Conservation (phyloP, 2,797 vertebrate species). For the Argentina silus region DNA sequence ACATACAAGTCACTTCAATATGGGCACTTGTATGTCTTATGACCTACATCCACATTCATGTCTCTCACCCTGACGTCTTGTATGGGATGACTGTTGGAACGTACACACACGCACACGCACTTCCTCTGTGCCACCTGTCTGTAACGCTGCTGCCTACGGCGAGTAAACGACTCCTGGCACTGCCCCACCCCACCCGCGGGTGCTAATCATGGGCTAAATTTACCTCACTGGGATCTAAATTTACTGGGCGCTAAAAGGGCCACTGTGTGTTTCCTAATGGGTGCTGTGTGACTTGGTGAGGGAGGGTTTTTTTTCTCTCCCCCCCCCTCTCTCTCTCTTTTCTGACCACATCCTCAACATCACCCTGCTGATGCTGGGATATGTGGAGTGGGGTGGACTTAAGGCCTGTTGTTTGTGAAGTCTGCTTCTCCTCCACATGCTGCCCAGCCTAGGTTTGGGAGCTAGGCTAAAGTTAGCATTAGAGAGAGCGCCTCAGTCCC, state of each 20-base stretch:
- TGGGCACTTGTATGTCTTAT: slow-evolving; percentile 36
- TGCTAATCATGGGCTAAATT: slow-evolving; percentile 69
- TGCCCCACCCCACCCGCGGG: slow-evolving; percentile 52
- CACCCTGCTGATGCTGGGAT: slow-evolving; percentile 46
- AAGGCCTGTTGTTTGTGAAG: slow-evolving; percentile 50
- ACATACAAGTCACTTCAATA: slow-evolving; percentile 23
- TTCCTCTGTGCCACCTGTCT: slow-evolving; percentile 30
- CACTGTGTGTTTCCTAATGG: slow-evolving; percentile 62
- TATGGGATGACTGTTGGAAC: slow-evolving; percentile 31
- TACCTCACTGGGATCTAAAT: slow-evolving; percentile 62
- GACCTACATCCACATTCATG: background rate
- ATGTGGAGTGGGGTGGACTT: slow-evolving; percentile 39
- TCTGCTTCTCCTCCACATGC: slow-evolving; percentile 17
- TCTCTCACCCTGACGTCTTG: slow-evolving; percentile 34
- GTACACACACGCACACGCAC: slow-evolving; percentile 18
- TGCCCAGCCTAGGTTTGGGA: slow-evolving; percentile 17
- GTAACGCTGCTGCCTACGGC: slow-evolving; percentile 32
- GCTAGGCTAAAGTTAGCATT: slow-evolving; percentile 57
- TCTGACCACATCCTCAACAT: slow-evolving; percentile 57
- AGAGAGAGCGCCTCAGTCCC: slow-evolving; percentile 39
- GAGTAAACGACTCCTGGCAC: slow-evolving; percentile 26
- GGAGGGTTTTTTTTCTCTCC: slow-evolving; percentile 24
- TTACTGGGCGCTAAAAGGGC: slow-evolving; percentile 65
- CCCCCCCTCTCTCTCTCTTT: slow-evolving; percentile 25
- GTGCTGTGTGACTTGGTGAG: slow-evolving; percentile 42